phyloP scores from a whole-genome alignment of 2,797 vertebrate genomes.

The Erpetoichthys calabaricus region DNA sequence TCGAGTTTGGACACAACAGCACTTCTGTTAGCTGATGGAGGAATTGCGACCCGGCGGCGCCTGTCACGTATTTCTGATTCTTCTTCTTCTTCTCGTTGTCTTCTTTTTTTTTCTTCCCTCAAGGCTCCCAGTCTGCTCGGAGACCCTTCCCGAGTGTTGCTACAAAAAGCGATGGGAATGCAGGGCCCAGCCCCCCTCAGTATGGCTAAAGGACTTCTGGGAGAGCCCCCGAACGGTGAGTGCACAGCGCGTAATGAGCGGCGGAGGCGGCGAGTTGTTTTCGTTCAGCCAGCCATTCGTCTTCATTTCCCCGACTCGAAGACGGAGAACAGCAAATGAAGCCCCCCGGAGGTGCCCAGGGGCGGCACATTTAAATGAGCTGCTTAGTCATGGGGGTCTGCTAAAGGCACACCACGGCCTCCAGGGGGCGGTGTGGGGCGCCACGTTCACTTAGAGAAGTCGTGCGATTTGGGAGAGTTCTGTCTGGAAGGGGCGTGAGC shows the following conservation, averaged over 20 bases:
- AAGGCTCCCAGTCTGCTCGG: slow-evolving; percentile 80
- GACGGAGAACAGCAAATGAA: too few relatives aligned
- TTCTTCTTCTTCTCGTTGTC: neutral
- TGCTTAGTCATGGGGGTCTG: too few relatives aligned
- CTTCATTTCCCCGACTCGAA: too few relatives aligned
- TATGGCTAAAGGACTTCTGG: slow-evolving; percentile 63
- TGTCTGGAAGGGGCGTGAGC: too few relatives aligned
- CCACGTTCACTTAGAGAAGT: too few relatives aligned
- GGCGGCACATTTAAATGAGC: too few relatives aligned
- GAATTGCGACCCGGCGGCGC: neutral
- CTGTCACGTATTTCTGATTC: neutral
- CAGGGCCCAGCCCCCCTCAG: slow-evolving; percentile 49
- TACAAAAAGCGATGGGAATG: slow-evolving; percentile 71
- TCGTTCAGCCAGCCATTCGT: neutral
- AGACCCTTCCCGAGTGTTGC: slow-evolving; percentile 71
- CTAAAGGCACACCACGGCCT: too few relatives aligned
- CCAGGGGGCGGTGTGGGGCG: too few relatives aligned
- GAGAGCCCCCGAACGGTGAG: slow-evolving; percentile 80
- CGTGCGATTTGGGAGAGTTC: too few relatives aligned
- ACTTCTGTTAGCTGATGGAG: too few relatives aligned
- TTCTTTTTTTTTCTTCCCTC: neutral
- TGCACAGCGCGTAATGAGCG: slow-evolving; percentile 1
- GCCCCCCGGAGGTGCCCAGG: too few relatives aligned
- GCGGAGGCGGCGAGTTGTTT: neutral
- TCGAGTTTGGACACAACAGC: too few relatives aligned